These are phyloP conservation scores for Melieria crassipennis DNA, from an alignment of 2,888 invertebrate genomes.

Conservation along the genomic window DNA sequence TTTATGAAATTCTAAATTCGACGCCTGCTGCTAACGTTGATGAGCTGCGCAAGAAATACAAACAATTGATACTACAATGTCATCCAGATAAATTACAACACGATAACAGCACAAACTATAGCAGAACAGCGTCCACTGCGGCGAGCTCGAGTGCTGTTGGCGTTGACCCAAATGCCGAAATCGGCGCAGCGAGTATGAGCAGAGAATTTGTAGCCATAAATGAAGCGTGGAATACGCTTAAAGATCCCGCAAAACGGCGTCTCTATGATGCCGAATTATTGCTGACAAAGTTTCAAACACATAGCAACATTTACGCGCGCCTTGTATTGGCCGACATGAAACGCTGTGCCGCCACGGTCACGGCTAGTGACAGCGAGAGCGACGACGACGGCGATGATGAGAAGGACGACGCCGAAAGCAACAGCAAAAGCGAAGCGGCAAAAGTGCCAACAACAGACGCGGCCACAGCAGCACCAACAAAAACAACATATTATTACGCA, in stretches of 20 bases:
- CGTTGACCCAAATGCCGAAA: conserved; percentile 44
- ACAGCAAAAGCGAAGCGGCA: conserved; percentile 13
- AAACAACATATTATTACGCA: conserved; percentile 50
- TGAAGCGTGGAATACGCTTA: conserved; percentile 77
- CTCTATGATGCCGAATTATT: conserved; percentile 74
- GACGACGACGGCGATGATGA: conserved; percentile 40
- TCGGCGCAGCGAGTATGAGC: background rate
- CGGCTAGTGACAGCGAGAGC: background rate
- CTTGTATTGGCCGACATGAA: conserved; percentile 67
- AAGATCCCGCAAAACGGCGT: conserved; percentile 71
- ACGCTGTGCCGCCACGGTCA: conserved; percentile 39
- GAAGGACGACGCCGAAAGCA: conserved; percentile 25
- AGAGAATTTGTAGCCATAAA: conserved; percentile 69
- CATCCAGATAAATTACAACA: conserved; percentile 64
- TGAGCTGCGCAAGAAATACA: conserved; percentile 62
- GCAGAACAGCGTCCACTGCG: conserved; percentile 19
- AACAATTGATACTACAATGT: conserved; percentile 62
- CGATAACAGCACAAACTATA: conserved; percentile 36
- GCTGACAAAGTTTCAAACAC: conserved; percentile 70
- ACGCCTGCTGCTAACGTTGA: conserved; percentile 52
- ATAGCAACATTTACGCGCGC: conserved; percentile 69
- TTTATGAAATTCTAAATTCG: conserved; percentile 60
- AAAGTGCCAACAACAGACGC: conserved; percentile 2
- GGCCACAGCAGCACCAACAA: conserved; percentile 47
- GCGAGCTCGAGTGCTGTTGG: conserved; percentile 36